A percentile compares a stretch with the other conserved stretches of the same genome.
These are phyloP conservation scores for Strix occidentalis DNA, from an alignment of 2,797 vertebrate species.

Conservation along the genomic window DNA sequence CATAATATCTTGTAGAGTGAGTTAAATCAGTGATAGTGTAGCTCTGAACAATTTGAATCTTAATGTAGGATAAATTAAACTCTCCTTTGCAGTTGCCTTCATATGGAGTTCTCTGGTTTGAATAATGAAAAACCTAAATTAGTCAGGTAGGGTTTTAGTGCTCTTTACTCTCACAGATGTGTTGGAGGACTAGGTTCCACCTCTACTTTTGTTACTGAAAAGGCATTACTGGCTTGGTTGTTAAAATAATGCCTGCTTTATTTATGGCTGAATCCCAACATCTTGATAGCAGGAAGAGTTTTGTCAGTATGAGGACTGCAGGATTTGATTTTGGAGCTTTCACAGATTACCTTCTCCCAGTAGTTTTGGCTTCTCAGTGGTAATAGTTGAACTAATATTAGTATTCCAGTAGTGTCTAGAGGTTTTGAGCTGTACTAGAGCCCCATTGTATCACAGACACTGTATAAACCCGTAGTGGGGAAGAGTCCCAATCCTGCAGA, in stretches of 20 bases:
- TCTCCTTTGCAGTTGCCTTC: neutral
- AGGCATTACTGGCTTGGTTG: neutral
- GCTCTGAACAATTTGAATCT: conserved; percentile 29
- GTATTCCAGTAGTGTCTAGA: neutral
- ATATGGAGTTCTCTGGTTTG: neutral
- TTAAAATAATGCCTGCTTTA: neutral
- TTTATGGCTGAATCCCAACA: neutral
- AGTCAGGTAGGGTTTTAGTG: neutral
- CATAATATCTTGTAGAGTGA: neutral
- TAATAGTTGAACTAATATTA: neutral
- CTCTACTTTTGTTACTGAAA: neutral
- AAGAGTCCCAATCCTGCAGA: neutral
- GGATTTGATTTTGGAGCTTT: neutral
- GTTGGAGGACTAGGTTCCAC: neutral
- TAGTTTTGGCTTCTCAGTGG: neutral
- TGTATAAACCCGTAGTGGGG: neutral
- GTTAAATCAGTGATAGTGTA: neutral
- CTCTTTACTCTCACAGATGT: neutral
- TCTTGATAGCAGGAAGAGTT: neutral
- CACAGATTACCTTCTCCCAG: neutral
- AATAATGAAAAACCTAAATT: neutral
- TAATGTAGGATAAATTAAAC: conserved; percentile 4
- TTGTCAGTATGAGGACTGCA: accelerated
- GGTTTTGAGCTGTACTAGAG: neutral
- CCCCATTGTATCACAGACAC: neutral